Evolutionary conservation across 2,888 invertebrate genomes (phyloP), one percentile per base, ranked within the genome.

Genomic region (Perdita meconis): DNA sequence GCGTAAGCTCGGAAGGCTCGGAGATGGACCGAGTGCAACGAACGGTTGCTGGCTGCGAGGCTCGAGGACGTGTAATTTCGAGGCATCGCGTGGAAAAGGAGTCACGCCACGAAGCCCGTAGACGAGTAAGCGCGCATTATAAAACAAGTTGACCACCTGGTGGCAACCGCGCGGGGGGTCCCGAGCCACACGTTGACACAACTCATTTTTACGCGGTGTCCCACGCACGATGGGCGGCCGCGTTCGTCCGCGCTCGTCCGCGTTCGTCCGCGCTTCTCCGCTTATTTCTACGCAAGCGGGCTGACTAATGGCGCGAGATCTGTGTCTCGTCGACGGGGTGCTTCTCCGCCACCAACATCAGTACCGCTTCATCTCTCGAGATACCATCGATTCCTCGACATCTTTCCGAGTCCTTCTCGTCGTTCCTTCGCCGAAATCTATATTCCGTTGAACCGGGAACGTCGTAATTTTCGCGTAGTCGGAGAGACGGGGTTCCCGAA

Each of bases 131-230:
- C 44, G 24, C 30, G 59, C 56, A 78, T 88, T 88, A 87, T 90
- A 87, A 88, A 88, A 88, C 86, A 86, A 87, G 86, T 76, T 68
- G 88, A 81, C 89, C 89, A 89, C 88, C 89, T 89, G 91, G 89
- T 86, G 91, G 87, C 81, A 83, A 65, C 78, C 77, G 76, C 81
- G 84, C 87, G 87, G 89, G 87, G 89, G 90, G 89, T 81, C 85
- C 51, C 80, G 59, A 78, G 70, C 70, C 71, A 85, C 87, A 88
- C 91, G 91, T 91, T 92, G 91, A 91, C 91, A 90, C 91, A 90
- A 91, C 89, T 91, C 91, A 91, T 90, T 91, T 92, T 91, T 91
- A 91, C 91, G 89, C 91, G 89, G 81, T 86, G 85, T 89, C 89
- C 89, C 89, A 87, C 87, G 89, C 90, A 86, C 91, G 89, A 91